These are phyloP conservation scores for Drosophila tanythrix DNA, from an alignment of 2,888 invertebrate genomes.

Conservation along the genomic window DNA sequence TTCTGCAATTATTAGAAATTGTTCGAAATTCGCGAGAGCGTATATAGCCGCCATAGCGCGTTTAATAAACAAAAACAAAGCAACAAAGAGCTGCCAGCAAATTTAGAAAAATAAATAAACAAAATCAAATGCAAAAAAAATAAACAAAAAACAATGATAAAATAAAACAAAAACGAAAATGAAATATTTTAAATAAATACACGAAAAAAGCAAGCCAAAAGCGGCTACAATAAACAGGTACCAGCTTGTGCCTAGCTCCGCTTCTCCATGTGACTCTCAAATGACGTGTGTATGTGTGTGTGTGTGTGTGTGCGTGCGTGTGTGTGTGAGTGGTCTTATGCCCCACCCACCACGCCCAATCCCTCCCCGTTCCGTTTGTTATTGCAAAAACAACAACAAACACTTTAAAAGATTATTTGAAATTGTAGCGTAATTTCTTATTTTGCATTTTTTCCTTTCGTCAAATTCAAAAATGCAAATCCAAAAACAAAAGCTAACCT, in stretches of 20 bases:
- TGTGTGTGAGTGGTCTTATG: constrained; percentile 12
- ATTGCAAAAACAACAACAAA: constrained; percentile 13
- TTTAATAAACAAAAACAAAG: constrained; percentile 14
- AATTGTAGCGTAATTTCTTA: constrained; percentile 51
- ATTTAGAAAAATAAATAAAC: background rate
- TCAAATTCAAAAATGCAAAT: constrained; percentile 30
- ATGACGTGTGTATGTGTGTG: background rate
- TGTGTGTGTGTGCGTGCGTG: background rate
- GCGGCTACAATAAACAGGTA: constrained; percentile 68
- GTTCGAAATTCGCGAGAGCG: background rate
- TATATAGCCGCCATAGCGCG: background rate
- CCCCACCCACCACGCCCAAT: constrained; percentile 56
- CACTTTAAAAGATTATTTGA: constrained; percentile 32
- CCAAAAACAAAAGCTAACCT: constrained; percentile 39
- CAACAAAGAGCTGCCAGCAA: constrained; percentile 31
- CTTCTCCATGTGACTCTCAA: constrained; percentile 42
- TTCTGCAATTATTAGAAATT: constrained; percentile 32
- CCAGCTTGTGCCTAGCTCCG: constrained; percentile 79
- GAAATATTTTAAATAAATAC: constrained; percentile 55
- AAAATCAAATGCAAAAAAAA: constrained; percentile 25
- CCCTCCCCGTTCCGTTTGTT: constrained; percentile 8
- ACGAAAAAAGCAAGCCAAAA: constrained; percentile 44
- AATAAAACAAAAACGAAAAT: constrained; percentile 42
- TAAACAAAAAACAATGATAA: constrained; percentile 16
- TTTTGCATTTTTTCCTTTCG: constrained; percentile 12